Conservation (phyloP, 2,888 invertebrate genomes). For the Nemotelus nigrinus region DNA sequence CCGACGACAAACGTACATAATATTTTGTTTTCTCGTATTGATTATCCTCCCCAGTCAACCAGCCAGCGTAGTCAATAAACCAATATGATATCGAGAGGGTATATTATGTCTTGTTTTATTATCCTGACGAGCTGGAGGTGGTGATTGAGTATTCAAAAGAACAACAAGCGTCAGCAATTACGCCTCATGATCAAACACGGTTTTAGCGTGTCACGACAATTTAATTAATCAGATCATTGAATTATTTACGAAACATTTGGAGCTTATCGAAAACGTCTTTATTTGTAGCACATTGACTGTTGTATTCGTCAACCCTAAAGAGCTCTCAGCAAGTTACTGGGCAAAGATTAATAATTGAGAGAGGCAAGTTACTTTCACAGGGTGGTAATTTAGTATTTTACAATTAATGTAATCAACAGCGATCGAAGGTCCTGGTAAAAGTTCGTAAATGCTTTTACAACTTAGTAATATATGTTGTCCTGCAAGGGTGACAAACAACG, state of each 20-base stretch:
- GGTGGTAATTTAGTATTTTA: constrained; percentile 43
- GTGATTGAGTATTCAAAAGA: constrained; percentile 42
- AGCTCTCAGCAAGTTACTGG: not conserved
- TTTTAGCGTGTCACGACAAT: constrained; percentile 40
- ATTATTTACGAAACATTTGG: constrained; percentile 46
- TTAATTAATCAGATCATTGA: constrained; percentile 50
- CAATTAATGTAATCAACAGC: constrained; percentile 42
- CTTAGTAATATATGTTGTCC: not conserved
- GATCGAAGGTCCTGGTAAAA: constrained; percentile 31
- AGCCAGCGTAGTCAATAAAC: constrained; percentile 22
- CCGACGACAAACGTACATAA: not conserved
- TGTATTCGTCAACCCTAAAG: not conserved
- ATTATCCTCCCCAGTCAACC: not conserved
- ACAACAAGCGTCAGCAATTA: constrained; percentile 43
- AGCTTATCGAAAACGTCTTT: constrained; percentile 19
- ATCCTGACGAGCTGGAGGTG: constrained; percentile 32
- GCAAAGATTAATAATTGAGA: constrained; percentile 41
- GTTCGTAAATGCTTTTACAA: constrained; percentile 22
- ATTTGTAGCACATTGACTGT: not conserved
- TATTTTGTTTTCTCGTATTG: constrained; percentile 16
- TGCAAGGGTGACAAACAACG: constrained; percentile 6
- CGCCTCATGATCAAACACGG: constrained; percentile 46
- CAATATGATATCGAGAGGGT: constrained; percentile 29
- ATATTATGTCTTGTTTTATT: constrained; percentile 36
- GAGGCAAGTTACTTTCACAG: constrained; percentile 26